A percentile compares a stretch with the other conserved stretches of the same genome.
These are phyloP conservation scores for Rhizoglyphus robini DNA, from an alignment of 1,140 invertebrate species.

Conservation along the genomic window DNA sequence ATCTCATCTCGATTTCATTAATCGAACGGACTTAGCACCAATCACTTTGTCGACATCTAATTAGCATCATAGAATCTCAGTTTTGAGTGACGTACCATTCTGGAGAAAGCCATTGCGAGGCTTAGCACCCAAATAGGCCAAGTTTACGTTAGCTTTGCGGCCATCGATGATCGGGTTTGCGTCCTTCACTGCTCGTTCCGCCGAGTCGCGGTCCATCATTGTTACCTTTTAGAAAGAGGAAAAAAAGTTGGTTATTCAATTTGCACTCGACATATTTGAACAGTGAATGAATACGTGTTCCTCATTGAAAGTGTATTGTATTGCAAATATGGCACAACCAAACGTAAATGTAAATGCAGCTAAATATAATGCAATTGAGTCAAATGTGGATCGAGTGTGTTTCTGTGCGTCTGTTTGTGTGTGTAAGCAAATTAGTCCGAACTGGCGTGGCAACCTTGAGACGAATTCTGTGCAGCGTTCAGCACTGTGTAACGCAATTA, in stretches of 20 bases:
- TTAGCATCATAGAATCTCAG: too few relatives aligned
- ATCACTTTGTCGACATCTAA: too few relatives aligned
- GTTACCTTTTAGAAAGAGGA: slow-evolving; percentile 59
- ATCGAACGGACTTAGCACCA: too few relatives aligned
- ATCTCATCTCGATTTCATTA: too few relatives aligned
- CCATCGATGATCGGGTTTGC: slow-evolving; percentile 98
- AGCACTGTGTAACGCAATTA: too few relatives aligned
- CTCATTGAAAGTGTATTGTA: neutral
- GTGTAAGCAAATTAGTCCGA: too few relatives aligned
- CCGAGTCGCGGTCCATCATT: slow-evolving; percentile 81
- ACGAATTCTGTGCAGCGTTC: too few relatives aligned
- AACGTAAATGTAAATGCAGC: neutral
- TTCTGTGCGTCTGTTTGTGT: neutral
- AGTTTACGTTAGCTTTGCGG: slow-evolving; percentile 93
- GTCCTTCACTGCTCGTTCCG: slow-evolving; percentile 90
- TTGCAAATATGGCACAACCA: neutral
- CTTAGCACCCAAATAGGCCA: slow-evolving; percentile 92
- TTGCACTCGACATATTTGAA: neutral
- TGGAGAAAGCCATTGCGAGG: slow-evolving; percentile 63
- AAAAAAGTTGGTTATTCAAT: too few relatives aligned
- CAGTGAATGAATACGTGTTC: neutral
- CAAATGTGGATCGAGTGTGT: neutral
- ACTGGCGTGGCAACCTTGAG: too few relatives aligned
- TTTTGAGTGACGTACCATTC: slow-evolving; percentile 53
- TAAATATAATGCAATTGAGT: too few relatives aligned